Evolutionary conservation across 2,888 invertebrate species (phyloP).

Genomic region (Xanthia togata): DNA sequence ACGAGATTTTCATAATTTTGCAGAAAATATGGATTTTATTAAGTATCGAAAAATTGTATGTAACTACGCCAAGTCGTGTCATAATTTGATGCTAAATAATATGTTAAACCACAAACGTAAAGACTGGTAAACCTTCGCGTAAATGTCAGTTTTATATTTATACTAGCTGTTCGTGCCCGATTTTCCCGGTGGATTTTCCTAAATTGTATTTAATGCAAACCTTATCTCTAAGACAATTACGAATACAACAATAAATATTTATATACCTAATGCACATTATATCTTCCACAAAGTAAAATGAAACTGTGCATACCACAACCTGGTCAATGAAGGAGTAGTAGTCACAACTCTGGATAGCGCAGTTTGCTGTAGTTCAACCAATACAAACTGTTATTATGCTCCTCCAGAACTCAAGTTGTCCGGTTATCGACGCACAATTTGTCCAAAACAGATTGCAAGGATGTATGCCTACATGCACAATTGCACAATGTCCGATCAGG

Average conservation of each 20-base stretch:
- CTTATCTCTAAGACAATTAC: too few species aligned
- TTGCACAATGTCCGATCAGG: neutral
- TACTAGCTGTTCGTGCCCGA: too few species aligned
- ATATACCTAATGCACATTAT: neutral
- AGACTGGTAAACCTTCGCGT: neutral
- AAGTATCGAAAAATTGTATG: neutral
- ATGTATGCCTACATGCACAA: neutral
- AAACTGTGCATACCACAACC: neutral
- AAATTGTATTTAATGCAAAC: too few species aligned
- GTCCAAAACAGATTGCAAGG: neutral
- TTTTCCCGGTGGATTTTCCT: too few species aligned
- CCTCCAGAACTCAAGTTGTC: neutral
- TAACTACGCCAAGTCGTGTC: neutral
- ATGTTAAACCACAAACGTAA: neutral
- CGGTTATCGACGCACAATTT: neutral
- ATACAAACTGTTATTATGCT: constrained; percentile 1
- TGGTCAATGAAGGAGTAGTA: neutral
- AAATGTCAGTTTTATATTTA: neutral
- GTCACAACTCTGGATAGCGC: neutral
- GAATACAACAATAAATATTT: too few species aligned
- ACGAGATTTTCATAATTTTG: neutral
- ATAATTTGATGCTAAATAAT: neutral
- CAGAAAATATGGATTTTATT: neutral
- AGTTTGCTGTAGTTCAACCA: neutral
- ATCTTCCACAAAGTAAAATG: neutral